A percentile compares a stretch with the other conserved stretches of the same genome.
Evolutionary conservation across 1,140 invertebrate genomes (phyloP).

Genomic region (Sinonovacula constricta): DNA sequence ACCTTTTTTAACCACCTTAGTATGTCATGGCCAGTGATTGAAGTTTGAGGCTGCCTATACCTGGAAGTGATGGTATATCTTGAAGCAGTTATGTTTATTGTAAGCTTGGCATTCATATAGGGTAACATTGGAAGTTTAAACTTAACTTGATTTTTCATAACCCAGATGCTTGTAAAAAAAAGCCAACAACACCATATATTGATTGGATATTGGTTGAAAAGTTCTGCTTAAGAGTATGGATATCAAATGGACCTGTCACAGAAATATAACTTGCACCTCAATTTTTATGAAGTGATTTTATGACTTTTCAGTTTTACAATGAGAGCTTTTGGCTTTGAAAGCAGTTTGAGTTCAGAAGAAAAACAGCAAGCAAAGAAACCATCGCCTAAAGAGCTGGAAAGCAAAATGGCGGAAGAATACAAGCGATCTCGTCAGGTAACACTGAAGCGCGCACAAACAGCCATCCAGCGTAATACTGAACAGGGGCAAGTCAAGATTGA

Average conservation of each 20-base stretch:
- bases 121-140: too few relatives aligned
- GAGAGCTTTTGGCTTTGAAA: slow-evolving; percentile 1
- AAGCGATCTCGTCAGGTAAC: background rate
- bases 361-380: slow-evolving; percentile 3
- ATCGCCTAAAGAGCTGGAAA: background rate
- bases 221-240: slow-evolving; percentile 23
- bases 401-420: slow-evolving; percentile 15
- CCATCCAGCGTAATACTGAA: background rate
- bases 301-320: too few relatives aligned
- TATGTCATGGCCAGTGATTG: too few relatives aligned
- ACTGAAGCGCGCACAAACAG: slow-evolving; percentile 21
- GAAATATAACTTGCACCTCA: background rate
- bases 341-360: background rate
- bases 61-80: too few relatives aligned
- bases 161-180: too few relatives aligned
- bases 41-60: too few relatives aligned
- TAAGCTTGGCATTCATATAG: too few relatives aligned
- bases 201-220: too few relatives aligned
- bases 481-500: background rate
- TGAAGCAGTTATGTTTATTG: too few relatives aligned
- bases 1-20: too few relatives aligned
- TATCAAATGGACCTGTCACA: background rate
- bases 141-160: too few relatives aligned
- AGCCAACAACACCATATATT: too few relatives aligned
- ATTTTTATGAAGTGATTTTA: background rate